These are phyloP conservation scores for Spatula versicolor DNA, from an alignment of 2,797 vertebrate species.

Conservation along the genomic window DNA sequence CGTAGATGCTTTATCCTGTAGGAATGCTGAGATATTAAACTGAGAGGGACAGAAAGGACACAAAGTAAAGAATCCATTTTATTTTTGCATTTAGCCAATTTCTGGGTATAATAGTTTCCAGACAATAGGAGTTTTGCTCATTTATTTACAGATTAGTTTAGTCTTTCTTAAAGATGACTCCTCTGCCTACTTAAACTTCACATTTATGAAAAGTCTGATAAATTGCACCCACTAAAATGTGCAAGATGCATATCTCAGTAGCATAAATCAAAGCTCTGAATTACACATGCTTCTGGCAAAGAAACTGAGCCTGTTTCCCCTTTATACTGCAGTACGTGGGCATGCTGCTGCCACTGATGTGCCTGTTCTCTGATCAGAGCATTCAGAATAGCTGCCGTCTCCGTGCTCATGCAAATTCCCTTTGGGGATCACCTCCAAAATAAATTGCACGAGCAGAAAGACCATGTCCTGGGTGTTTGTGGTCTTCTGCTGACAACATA, in stretches of 20 bases:
- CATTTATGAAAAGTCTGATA: conserved; percentile 16
- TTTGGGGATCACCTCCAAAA: background rate
- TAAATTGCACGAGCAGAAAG: background rate
- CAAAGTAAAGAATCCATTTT: background rate
- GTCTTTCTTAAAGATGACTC: background rate
- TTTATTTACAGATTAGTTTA: background rate
- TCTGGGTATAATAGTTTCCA: background rate
- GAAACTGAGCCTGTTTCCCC: background rate
- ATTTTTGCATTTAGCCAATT: background rate
- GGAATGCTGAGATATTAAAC: background rate
- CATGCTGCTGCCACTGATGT: background rate
- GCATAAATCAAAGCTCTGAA: conserved; percentile 1
- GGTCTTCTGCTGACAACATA: background rate
- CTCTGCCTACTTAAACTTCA: background rate
- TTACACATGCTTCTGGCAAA: background rate
- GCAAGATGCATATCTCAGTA: background rate
- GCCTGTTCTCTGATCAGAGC: background rate
- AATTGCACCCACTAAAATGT: background rate
- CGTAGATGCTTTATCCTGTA: background rate
- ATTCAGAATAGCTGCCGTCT: background rate
- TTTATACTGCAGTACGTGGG: background rate
- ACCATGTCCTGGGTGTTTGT: background rate
- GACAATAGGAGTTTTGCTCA: background rate
- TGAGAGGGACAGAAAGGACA: background rate
- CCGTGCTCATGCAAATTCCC: background rate